Evolutionary conservation across 2,888 invertebrate genomes (phyloP).

Genomic region (Drosophila siamana): DNA sequence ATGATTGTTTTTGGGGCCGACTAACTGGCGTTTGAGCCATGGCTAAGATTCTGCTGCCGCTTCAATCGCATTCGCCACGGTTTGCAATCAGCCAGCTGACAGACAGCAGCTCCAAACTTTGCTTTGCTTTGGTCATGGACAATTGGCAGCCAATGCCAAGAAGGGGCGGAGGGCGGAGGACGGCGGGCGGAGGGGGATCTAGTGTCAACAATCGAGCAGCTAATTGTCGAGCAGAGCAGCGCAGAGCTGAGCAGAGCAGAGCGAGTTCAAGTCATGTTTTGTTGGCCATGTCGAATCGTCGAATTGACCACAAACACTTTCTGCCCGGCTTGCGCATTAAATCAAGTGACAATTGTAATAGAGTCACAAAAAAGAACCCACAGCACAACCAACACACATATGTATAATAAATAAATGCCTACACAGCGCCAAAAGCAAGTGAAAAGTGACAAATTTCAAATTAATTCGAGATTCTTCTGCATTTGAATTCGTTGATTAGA

Average conservation of each 20-base stretch:
- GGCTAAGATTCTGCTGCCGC: conserved; percentile 7
- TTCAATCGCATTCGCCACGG: conserved; percentile 63
- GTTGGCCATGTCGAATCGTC: conserved; percentile 53
- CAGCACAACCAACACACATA: neutral
- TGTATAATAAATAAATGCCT: neutral
- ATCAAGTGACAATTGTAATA: conserved; percentile 68
- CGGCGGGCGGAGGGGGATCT: neutral
- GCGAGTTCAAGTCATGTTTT: conserved; percentile 35
- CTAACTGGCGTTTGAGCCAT: conserved; percentile 25
- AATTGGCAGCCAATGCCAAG: conserved; percentile 52
- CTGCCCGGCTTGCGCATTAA: conserved; percentile 45
- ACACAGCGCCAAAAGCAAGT: neutral
- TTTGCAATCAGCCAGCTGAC: conserved; percentile 61
- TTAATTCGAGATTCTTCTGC: no score
- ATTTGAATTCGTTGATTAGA: no score
- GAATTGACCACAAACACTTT: conserved; percentile 30
- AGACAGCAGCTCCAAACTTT: conserved; percentile 2
- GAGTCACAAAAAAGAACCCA: conserved; percentile 15
- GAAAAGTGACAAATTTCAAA: no score
- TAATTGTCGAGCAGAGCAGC: conserved; percentile 56
- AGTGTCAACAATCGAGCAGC: conserved; percentile 62
- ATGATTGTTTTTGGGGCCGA: conserved; percentile 26
- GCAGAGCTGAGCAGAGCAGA: conserved; percentile 12
- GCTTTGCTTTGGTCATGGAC: conserved; percentile 59
- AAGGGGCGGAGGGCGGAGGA: neutral